Percentiles rank a stretch among this genome's conserved stretches.
Conservation (phyloP, 2,797 vertebrate genomes). For the Acanthurus tractus region DNA sequence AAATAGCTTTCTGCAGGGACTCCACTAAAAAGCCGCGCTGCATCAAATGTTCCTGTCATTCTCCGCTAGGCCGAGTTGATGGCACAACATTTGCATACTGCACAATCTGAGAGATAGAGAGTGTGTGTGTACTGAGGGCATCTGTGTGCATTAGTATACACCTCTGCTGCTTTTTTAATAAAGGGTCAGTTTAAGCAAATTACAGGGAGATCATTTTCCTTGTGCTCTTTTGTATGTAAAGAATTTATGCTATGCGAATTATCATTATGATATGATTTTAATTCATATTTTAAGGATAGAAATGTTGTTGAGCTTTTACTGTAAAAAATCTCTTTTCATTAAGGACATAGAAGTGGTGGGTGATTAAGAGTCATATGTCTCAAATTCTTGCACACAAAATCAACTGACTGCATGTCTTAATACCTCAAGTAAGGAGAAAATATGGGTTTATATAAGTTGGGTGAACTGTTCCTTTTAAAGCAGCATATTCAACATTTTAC, state of each 20-base stretch:
- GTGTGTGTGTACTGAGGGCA: slow-evolving; percentile 13
- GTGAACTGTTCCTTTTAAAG: background rate
- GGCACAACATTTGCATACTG: slow-evolving; percentile 80
- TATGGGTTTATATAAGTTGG: background rate
- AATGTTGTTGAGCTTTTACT: background rate
- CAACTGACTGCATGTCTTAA: background rate
- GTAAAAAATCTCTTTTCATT: background rate
- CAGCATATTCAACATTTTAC: background rate
- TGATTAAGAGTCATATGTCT: background rate
- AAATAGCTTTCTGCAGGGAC: slow-evolving; percentile 82
- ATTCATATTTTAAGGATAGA: background rate
- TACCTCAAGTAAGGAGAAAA: background rate
- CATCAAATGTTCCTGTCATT: slow-evolving; percentile 81
- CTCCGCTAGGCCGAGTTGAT: slow-evolving; percentile 71
- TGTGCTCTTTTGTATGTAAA: background rate
- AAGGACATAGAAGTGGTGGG: background rate
- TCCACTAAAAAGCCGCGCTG: slow-evolving; percentile 72
- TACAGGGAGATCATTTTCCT: background rate
- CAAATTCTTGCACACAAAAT: slow-evolving; percentile 4
- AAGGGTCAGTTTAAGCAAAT: slow-evolving; percentile 15
- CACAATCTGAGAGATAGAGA: slow-evolving; percentile 61
- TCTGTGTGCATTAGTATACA: slow-evolving; percentile 23
- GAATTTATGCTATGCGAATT: background rate
- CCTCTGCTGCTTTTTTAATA: background rate
- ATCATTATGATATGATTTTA: background rate